Conservation (phyloP, 2,888 invertebrate species). For the Ceratothoa steindachneri region DNA sequence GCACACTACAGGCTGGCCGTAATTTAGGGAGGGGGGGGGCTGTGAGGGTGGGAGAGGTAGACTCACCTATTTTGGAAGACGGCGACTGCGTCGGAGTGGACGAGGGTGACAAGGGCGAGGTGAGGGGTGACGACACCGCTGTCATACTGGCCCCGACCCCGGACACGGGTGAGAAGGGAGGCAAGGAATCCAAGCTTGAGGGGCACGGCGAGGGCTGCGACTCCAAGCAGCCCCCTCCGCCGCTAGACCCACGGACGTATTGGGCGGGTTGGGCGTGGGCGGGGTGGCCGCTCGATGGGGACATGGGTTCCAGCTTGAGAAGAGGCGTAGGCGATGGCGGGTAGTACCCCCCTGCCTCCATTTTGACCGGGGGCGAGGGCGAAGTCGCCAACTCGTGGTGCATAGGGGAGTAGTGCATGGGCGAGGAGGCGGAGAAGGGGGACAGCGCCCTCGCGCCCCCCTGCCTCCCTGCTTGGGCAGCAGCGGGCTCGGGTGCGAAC, state of each 20-base stretch:
- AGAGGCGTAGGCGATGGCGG: neutral
- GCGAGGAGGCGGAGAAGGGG: conserved; percentile 1
- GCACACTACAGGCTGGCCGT: too few relatives aligned
- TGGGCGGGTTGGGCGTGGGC: too few relatives aligned
- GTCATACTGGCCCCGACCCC: neutral
- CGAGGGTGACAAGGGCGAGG: neutral
- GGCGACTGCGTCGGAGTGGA: neutral
- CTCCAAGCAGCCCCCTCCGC: neutral
- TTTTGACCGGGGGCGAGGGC: neutral
- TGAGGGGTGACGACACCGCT: neutral
- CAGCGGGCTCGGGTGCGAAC: conserved; percentile 5
- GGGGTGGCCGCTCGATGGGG: neutral
- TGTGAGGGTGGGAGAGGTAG: too few relatives aligned
- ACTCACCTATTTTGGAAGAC: neutral
- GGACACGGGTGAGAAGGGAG: neutral
- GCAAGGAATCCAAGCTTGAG: neutral
- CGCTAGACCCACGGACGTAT: neutral
- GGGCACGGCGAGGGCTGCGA: neutral
- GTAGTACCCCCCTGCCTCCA: neutral
- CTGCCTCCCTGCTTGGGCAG: conserved; percentile 7
- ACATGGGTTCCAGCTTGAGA: neutral
- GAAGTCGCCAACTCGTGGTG: neutral
- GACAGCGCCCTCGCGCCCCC: conserved; percentile 1
- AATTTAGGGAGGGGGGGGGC: too few relatives aligned
- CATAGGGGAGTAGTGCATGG: neutral